Evolutionary conservation across 1,140 invertebrate genomes (phyloP), one percentile per base, ranked within the genome.

Genomic region (Papilio helenus): DNA sequence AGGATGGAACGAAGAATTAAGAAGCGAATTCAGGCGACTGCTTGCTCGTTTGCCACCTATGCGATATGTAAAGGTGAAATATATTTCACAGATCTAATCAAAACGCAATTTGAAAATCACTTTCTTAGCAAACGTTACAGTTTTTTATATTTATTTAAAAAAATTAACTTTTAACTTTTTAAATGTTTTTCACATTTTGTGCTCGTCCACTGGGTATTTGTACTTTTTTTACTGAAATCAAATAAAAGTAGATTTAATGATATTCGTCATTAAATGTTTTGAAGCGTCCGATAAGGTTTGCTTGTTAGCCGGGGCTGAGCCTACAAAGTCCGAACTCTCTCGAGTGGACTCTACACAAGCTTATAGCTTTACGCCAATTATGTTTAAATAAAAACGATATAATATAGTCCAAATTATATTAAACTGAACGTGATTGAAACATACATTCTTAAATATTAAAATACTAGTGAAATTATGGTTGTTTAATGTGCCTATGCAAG

Each of bases 211-310:
- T 34, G 14, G 61, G 9, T 3, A 34, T 29, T 68, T 29, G n/a
- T 8, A 61, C 58, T 26, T 61, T 61, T 55, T 55, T 7, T 16
- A 26, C 3, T 34, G 7, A 26, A 68, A 68, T 68, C 26, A 18
- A 68, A 68, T 68, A 29, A 68, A 68, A 34, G 3, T 7, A 34
- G 4, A 8, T 39, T 39, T 39, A 68, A 68, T 26, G 29, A 68
- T 68, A 68, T 68, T 29, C 61, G 26, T 18, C 61, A 18, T 68
- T 34, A 68, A 68, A 68, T 65, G 23, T 61, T 65, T 34, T 65
- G 23, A 65, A 65, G 61, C 14, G 20, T 65, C 61, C 23, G 18
- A 29, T 29, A 29, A 65, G 23, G 23, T 65, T 29, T 29, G 61
- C 61, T 65, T 65, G 61, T 65, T 65, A 65, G 12, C 61, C 1